Conservation (phyloP, 2,113 vertebrate genomes). For the Caretta caretta region DNA sequence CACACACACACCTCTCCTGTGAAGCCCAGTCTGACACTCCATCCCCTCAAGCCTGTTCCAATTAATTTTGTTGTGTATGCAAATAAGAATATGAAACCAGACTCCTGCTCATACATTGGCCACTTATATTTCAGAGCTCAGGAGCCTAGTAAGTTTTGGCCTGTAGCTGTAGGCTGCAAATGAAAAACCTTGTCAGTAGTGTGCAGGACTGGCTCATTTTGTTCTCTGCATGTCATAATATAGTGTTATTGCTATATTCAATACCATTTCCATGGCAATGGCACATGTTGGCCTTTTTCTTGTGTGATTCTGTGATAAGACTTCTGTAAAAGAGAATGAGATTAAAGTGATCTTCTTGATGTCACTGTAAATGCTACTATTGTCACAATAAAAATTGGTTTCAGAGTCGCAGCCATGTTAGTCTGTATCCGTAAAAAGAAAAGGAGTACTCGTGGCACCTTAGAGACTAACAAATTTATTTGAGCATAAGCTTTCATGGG, state of each 20-base stretch:
- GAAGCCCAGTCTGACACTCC: neutral
- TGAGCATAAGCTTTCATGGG: too few species aligned
- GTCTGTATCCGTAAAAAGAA: too few species aligned
- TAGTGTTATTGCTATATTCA: slow-evolving; percentile 48
- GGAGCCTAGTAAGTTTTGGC: neutral
- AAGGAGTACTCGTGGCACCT: too few species aligned
- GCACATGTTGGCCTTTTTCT: slow-evolving; percentile 64
- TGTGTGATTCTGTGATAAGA: slow-evolving; percentile 65
- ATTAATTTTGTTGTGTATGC: neutral
- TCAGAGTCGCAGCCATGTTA: too few species aligned
- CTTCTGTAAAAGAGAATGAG: slow-evolving; percentile 59
- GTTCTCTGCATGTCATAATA: slow-evolving; percentile 52
- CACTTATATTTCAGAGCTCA: slow-evolving; percentile 18
- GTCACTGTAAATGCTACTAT: slow-evolving; percentile 6
- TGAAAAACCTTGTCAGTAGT: slow-evolving; percentile 22
- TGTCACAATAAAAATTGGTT: too few species aligned
- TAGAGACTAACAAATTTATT: too few species aligned
- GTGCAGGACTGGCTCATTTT: slow-evolving; percentile 39
- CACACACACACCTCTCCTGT: slow-evolving; percentile 48
- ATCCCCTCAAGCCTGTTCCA: neutral
- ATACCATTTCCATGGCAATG: slow-evolving; percentile 70
- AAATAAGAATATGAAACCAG: neutral
- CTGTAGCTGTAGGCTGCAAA: slow-evolving; percentile 36
- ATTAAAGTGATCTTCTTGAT: slow-evolving; percentile 61
- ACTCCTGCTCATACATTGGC: neutral